Percentiles rank a stretch among this genome's conserved stretches.
Conservation (phyloP, 2,113 vertebrate genomes). For the Panurus biarmicus region DNA sequence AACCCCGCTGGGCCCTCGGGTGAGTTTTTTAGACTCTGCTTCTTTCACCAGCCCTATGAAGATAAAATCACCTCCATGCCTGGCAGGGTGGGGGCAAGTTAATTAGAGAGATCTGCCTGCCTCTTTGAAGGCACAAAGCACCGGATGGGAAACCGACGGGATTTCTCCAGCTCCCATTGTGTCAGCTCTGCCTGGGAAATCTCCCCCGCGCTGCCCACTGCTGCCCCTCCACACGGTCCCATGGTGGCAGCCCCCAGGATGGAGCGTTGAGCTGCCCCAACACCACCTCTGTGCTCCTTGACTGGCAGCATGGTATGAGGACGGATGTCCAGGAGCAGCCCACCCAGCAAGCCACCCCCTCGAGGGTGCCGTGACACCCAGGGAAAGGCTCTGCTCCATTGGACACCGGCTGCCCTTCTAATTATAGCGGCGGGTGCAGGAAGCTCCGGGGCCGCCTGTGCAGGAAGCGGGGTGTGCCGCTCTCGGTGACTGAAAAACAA, state of each 20-base stretch:
- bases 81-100: background rate
- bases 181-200: background rate
- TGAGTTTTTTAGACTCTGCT: background rate
- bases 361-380: background rate
- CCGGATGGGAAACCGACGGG: rapidly evolving
- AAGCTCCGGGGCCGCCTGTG: background rate
- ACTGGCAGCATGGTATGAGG: rapidly evolving
- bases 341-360: rapidly evolving
- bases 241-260: rapidly evolving
- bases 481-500: background rate
- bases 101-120: background rate
- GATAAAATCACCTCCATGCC: background rate
- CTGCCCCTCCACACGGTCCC: background rate
- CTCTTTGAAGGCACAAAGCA: background rate
- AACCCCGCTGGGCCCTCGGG: rapidly evolving
- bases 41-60: background rate
- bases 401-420: background rate
- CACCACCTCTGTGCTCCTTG: background rate
- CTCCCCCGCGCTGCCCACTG: rapidly evolving
- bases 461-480: slow-evolving; percentile 51
- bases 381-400: background rate
- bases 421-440: background rate
- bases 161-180: background rate
- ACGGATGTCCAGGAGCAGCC: rapidly evolving
- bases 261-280: rapidly evolving